Conservation (phyloP, 2,797 vertebrate genomes). For the Pelodytes ibericus region DNA sequence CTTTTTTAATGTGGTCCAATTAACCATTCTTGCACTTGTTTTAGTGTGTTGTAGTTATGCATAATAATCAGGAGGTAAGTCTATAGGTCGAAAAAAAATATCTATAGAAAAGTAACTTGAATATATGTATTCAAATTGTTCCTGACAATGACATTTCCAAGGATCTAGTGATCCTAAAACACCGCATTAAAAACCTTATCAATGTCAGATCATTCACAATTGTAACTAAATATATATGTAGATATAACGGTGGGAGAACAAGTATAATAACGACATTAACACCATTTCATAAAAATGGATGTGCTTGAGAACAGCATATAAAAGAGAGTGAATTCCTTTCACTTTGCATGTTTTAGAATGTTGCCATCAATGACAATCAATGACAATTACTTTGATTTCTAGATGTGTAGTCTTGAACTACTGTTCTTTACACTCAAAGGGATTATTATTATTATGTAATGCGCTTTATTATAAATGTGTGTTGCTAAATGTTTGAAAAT, state of each 20-base stretch:
- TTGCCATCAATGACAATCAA: constrained; percentile 12
- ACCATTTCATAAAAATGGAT: constrained; percentile 15
- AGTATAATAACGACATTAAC: constrained; percentile 14
- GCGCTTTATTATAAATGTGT: neutral
- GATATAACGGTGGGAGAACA: neutral
- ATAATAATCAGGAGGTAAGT: too few species aligned
- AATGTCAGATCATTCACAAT: constrained; percentile 18
- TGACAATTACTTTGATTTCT: neutral
- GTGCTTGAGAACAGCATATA: neutral
- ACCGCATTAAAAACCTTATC: constrained; percentile 29
- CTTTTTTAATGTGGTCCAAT: too few species aligned
- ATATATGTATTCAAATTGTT: too few species aligned
- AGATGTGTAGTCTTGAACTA: neutral
- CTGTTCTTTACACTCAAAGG: neutral
- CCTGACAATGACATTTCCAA: constrained; percentile 1
- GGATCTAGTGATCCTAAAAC: constrained; percentile 19
- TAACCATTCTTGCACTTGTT: too few species aligned
- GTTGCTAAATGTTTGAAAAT: neutral
- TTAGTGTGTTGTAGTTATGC: too few species aligned
- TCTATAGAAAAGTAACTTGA: too few species aligned
- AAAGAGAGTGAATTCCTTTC: neutral
- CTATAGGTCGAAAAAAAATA: too few species aligned
- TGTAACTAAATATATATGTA: constrained; percentile 8
- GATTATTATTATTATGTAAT: neutral
- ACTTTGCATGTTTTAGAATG: neutral